Evolutionary conservation across 2,113 vertebrate genomes (phyloP).

Genomic region (Periophthalmodon schlosseri): DNA sequence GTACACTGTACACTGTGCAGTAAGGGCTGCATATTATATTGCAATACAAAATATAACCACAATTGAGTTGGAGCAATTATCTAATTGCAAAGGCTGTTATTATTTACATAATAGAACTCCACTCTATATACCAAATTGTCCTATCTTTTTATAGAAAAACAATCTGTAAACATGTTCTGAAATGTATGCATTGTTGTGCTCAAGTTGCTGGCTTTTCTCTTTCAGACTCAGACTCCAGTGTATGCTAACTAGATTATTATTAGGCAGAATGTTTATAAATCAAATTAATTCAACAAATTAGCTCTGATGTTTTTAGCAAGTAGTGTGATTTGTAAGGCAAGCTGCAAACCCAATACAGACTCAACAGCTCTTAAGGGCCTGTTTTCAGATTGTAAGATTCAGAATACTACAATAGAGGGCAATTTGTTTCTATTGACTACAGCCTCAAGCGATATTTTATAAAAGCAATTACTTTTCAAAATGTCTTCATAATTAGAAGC

Average conservation of each 20-base stretch:
- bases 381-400: background rate
- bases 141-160: no score
- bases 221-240: background rate
- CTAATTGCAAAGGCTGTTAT: no score
- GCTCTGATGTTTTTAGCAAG: background rate
- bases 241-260: background rate
- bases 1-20: no score
- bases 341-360: background rate
- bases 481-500: constrained; percentile 7
- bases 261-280: background rate
- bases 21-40: no score
- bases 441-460: background rate
- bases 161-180: no score
- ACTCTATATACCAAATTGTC: no score
- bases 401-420: background rate
- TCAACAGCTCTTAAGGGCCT: background rate
- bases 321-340: background rate
- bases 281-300: background rate
- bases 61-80: no score
- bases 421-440: constrained; percentile 10
- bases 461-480: constrained; percentile 8
- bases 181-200: no score
- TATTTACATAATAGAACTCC: no score
- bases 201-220: background rate
- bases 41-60: no score